Evolutionary conservation across 2,113 vertebrate genomes (phyloP), one percentile per base, ranked within the genome.

Genomic region (Chrysemys picta): DNA sequence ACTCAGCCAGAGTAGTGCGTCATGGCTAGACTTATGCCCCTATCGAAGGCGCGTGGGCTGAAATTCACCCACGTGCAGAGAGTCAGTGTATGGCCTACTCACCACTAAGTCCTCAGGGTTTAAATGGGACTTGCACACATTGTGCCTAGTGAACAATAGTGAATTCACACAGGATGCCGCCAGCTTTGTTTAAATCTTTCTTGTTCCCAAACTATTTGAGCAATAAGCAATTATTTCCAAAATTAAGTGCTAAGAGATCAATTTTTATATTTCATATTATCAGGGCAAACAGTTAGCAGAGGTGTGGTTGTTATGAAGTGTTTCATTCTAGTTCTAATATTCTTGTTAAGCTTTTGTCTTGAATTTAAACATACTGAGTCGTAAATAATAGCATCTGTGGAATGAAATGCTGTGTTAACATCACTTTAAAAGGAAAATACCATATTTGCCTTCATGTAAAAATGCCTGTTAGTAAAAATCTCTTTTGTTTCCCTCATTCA

Each of bases 371-470:
- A 31, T 42, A 50, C 72, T 38, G 22, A 92, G 5, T 0, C 29
- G 54, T 2, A 92, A 97, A 93, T 84, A 93, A 87, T 10, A 57
- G 45, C 65, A 95, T 53, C 29, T 69, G 65, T 65, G 65, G 56
- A 21, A 90, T 72, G 87, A 96, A 93, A 85, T 91, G 85, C 57
- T 35, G 62, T 38, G 65, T 69, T 69, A 69, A 7, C 14, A 76
- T 81, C 83, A 3, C 47, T 94, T 95, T 88, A 83, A 95, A 95
- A 89, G 49, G 54, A 87, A 85, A 85, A 87, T 31, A 31, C 57
- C 22, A 10, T 88, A 54, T 81, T 89, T 96, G 47, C 19, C 76
- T 91, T 86, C 52, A 94, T 59, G 57, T 80, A 82, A 94, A 96
- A 95, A 82, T 57, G 87, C 91, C 53, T 81, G 0, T 79, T 82